Conservation (phyloP, 2,113 vertebrate species). For the Dicrurus megarhynchus region DNA sequence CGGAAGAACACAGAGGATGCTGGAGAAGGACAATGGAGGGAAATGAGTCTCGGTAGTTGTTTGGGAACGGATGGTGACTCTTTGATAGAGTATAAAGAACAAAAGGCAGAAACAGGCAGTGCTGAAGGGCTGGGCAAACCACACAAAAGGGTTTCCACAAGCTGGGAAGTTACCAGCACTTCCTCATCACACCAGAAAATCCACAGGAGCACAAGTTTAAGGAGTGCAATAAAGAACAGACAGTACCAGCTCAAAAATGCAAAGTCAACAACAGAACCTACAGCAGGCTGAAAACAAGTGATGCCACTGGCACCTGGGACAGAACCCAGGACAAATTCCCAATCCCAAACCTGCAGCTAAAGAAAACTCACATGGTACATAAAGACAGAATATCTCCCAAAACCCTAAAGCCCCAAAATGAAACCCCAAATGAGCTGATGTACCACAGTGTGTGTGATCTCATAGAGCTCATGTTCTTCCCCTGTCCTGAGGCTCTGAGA, state of each 20-base stretch:
- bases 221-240: not conserved
- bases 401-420: not conserved
- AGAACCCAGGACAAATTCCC: not conserved
- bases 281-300: not conserved
- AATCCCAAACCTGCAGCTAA: not conserved
- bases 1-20: not conserved
- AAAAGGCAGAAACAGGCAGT: not conserved
- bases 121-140: not conserved
- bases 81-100: not conserved
- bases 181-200: not conserved
- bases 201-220: not conserved
- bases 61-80: not conserved
- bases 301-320: fast-evolving
- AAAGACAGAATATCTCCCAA: not conserved
- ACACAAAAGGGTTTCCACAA: not conserved
- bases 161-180: not conserved
- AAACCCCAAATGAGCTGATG: not conserved
- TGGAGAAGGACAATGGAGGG: not conserved
- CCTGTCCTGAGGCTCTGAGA: not conserved
- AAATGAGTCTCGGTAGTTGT: fast-evolving
- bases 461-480: not conserved
- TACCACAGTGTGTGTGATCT: fast-evolving
- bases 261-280: not conserved
- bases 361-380: fast-evolving
- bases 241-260: not conserved